Percentiles rank a stretch among this genome's conserved stretches.
These are phyloP conservation scores for Chaenogobius annularis DNA, from an alignment of 2,113 vertebrate species.

Conservation along the genomic window DNA sequence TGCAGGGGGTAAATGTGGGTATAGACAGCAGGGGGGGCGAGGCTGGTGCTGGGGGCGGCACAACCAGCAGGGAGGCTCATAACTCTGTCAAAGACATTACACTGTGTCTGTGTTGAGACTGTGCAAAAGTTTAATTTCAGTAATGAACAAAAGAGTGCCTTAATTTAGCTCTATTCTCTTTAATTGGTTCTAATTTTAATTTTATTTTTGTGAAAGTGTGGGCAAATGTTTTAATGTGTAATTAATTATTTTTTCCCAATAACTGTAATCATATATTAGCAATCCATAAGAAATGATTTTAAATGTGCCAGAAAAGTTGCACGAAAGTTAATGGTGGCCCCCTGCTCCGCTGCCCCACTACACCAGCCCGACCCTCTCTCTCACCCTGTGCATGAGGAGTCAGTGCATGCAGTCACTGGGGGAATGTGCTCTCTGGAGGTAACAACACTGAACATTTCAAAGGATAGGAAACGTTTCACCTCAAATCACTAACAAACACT, in stretches of 20 bases:
- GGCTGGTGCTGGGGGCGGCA: constrained; percentile 22
- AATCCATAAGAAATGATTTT: background rate
- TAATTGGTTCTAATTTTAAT: background rate
- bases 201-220: too few relatives aligned
- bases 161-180: background rate
- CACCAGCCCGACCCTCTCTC: constrained; percentile 30
- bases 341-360: constrained; percentile 32
- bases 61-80: constrained; percentile 31
- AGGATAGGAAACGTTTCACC: constrained; percentile 18
- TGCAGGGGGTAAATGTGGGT: constrained; percentile 99
- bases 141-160: background rate
- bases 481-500: background rate
- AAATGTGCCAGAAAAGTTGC: too few relatives aligned
- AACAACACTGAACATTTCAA: constrained; percentile 28
- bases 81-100: constrained; percentile 12
- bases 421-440: constrained; percentile 10
- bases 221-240: too few relatives aligned
- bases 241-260: background rate
- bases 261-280: background rate
- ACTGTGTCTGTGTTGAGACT: background rate
- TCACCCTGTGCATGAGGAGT: constrained; percentile 32
- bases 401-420: constrained; percentile 21
- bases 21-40: constrained; percentile 60
- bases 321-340: background rate
- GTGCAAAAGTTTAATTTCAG: constrained; percentile 4